Base-by-base conservation (phyloP, 2,888 invertebrate genomes). In the Cataglyphis albicans region DNA sequence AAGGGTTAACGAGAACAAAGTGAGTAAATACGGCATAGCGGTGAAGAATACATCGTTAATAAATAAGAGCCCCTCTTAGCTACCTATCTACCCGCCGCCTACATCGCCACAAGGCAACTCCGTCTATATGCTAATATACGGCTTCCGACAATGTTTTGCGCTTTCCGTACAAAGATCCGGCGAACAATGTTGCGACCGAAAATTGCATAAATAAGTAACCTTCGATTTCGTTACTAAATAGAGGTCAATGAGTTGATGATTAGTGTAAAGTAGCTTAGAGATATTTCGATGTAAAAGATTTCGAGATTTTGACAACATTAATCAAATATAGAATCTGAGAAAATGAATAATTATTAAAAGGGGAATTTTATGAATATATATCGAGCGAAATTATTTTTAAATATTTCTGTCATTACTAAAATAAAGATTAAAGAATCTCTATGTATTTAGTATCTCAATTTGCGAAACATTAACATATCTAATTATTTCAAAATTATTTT, bases 81-180 rank as follows among this genome's bases (percentile, higher is more conserved):
- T 91, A 44, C 68, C 78, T 67, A 90, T 89, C 92, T 88, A 89
- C 91, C 86, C 88, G 61, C 59, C 72, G 57, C 85, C 88, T 48
- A 48, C 48, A 88, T 87, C 86, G 90, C 91, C 90, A 83, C 87
- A 84, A 91, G 94, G 91, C 90, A 90, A 93, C 93, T 93, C 93
- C 90, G 91, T 94, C 93, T 94, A 93, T 94, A 94, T 94, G 94
- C 94, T 94, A 94, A 94, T 94, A 89, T 85, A 84, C 86, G 84
- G 93, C 93, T 94, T 92, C 93, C 91, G 93, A 93, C 92, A 92
- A 91, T 84, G 86, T 89, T 90, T 91, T 89, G 86, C 90, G 90
- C 89, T 90, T 91, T 87, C 82, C 76, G 48, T 63, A 76, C 63
- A 52, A 52, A n/a, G 48, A 41, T 52, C 15, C 75, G 48, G 12